A percentile compares a stretch with the other conserved stretches of the same genome.
These are phyloP conservation scores for Poecilia picta DNA, from an alignment of 2,797 vertebrate species.

Conservation along the genomic window DNA sequence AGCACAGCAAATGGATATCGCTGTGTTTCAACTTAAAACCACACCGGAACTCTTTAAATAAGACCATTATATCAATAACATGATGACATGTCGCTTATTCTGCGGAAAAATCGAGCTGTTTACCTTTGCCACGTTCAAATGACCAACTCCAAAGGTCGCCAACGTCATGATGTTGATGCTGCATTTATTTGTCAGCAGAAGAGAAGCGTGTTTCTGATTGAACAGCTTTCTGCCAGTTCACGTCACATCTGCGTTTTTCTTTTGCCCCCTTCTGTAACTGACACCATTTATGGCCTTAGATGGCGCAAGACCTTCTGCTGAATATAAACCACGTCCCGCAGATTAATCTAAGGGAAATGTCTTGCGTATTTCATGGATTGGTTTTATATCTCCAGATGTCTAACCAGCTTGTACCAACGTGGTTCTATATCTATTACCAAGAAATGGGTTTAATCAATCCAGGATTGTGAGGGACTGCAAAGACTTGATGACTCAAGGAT, in stretches of 20 bases:
- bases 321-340: conserved; percentile 48
- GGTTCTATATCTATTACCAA: conserved; percentile 27
- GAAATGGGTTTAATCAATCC: conserved; percentile 47
- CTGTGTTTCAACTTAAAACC: conserved; percentile 4
- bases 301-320: conserved; percentile 35
- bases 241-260: conserved; percentile 6
- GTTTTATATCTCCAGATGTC: conserved; percentile 58
- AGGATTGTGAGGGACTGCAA: conserved; percentile 46
- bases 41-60: neutral
- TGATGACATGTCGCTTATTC: neutral
- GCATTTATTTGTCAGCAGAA: conserved; percentile 8
- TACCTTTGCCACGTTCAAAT: neutral
- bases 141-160: neutral
- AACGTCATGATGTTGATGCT: conserved; percentile 6
- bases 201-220: conserved; percentile 16
- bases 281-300: conserved; percentile 33
- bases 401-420: conserved; percentile 32
- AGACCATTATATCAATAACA: neutral
- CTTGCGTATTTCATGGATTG: conserved; percentile 42
- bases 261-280: conserved; percentile 5
- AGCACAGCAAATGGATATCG: conserved; percentile 11
- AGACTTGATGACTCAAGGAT: neutral
- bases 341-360: conserved; percentile 52
- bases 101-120: neutral
- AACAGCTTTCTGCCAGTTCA: conserved; percentile 8